These are phyloP conservation scores for Calameuta idolon DNA, from an alignment of 2,888 invertebrate genomes.

Conservation along the genomic window DNA sequence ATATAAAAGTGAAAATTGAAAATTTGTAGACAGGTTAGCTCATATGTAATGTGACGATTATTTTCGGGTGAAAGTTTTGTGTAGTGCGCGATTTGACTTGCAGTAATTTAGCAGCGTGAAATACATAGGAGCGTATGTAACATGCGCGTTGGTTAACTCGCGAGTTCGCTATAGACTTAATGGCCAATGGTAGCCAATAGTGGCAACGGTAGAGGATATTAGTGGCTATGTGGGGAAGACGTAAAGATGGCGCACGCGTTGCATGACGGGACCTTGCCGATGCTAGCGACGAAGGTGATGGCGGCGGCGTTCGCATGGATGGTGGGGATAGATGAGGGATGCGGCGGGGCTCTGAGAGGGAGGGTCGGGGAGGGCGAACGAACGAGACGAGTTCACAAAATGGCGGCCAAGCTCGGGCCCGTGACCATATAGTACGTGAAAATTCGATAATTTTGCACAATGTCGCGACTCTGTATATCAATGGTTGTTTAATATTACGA, in stretches of 20 bases:
- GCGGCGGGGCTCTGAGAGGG: constrained; percentile 36
- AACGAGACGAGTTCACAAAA: constrained; percentile 63
- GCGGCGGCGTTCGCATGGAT: constrained; percentile 21
- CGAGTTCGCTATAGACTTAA: not conserved
- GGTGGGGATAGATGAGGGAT: constrained; percentile 18
- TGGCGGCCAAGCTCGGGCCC: constrained; percentile 61
- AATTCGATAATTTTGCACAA: constrained; percentile 56
- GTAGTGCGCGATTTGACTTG: not conserved
- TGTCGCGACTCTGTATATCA: constrained; percentile 47
- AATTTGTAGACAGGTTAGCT: not conserved
- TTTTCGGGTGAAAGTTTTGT: not conserved
- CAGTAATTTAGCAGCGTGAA: not conserved
- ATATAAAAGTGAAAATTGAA: not conserved
- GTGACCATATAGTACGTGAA: constrained; percentile 63
- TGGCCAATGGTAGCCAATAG: not conserved
- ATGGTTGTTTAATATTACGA: constrained; percentile 43
- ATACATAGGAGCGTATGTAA: not conserved
- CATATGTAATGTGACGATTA: not conserved
- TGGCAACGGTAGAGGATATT: not conserved
- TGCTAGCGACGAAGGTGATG: not conserved
- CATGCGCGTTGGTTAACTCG: not conserved
- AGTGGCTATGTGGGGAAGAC: not conserved
- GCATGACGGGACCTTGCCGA: constrained; percentile 49
- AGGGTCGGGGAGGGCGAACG: constrained; percentile 40
- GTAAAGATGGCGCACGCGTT: constrained; percentile 45